These are phyloP conservation scores for Microchrysa polita DNA, from an alignment of 2,888 invertebrate species.

Conservation along the genomic window DNA sequence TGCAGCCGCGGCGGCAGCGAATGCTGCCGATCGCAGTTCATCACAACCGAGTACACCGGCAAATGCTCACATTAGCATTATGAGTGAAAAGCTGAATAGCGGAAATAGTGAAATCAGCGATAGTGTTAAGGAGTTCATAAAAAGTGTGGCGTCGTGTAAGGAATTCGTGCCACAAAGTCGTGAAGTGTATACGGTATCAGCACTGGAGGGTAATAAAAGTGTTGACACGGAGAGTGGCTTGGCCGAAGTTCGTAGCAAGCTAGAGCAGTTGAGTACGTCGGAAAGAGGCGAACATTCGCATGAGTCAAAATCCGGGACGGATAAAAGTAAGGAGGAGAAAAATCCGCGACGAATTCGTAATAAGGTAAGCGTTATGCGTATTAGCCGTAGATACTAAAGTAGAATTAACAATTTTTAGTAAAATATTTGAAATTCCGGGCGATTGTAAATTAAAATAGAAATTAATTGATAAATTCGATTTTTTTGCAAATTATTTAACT, in stretches of 20 bases:
- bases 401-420: neutral
- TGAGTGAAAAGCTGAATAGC: slow-evolving; percentile 35
- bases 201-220: slow-evolving; percentile 23
- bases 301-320: neutral
- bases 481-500: no score
- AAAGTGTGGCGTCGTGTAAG: slow-evolving; percentile 53
- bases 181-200: neutral
- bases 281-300: slow-evolving; percentile 48
- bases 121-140: slow-evolving; percentile 55
- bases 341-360: slow-evolving; percentile 59
- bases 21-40: neutral
- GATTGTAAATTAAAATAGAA: no score
- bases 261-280: slow-evolving; percentile 45
- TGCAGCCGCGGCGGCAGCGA: no score
- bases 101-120: slow-evolving; percentile 52
- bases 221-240: slow-evolving; percentile 25
- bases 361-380: slow-evolving; percentile 55
- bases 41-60: slow-evolving; percentile 8
- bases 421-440: neutral
- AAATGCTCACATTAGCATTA: neutral
- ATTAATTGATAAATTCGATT: no score
- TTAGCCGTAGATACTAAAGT: neutral
- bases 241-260: slow-evolving; percentile 53
- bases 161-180: slow-evolving; percentile 52
- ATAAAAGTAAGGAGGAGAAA: slow-evolving; percentile 38